Percentiles rank a stretch among this genome's conserved stretches.
phyloP scores from a whole-genome alignment of 1,140 invertebrate genomes.

The Cyphomyrmex costatus region DNA sequence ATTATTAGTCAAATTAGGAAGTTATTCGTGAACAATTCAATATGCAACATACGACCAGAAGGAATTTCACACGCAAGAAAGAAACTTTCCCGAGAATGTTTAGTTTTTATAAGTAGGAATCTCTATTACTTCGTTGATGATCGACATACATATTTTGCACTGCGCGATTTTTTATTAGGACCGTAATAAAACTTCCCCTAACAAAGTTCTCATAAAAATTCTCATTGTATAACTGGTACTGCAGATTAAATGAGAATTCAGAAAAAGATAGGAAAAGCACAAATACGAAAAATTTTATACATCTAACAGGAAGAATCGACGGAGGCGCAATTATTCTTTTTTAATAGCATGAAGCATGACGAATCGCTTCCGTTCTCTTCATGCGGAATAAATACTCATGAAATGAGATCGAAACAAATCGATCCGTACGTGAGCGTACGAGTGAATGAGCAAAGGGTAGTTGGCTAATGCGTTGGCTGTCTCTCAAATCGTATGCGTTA shows the following conservation, averaged over 20 bases:
- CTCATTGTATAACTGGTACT: background rate
- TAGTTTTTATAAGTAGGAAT: background rate
- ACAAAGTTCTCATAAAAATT: background rate
- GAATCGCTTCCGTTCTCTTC: slow-evolving; percentile 20
- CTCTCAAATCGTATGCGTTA: slow-evolving; percentile 64
- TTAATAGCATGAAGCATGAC: slow-evolving; percentile 1
- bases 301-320: background rate
- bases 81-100: slow-evolving; percentile 42
- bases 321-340: background rate
- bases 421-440: background rate
- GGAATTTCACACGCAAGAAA: slow-evolving; percentile 40
- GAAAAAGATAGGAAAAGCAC: background rate
- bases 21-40: slow-evolving; percentile 43
- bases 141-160: background rate
- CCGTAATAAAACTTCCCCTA: slow-evolving; percentile 8
- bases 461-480: slow-evolving; percentile 33
- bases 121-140: background rate
- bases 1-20: slow-evolving; percentile 63
- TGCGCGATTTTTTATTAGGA: slow-evolving; percentile 5
- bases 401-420: slow-evolving; percentile 31
- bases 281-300: background rate
- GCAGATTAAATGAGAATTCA: background rate
- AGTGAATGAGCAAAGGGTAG: slow-evolving; percentile 21
- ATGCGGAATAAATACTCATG: background rate
- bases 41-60: background rate